Percentiles rank a stretch among this genome's conserved stretches.
Evolutionary conservation across 23 tunicate species (phyloP).

Genomic region (Botrylloides violaceus): DNA sequence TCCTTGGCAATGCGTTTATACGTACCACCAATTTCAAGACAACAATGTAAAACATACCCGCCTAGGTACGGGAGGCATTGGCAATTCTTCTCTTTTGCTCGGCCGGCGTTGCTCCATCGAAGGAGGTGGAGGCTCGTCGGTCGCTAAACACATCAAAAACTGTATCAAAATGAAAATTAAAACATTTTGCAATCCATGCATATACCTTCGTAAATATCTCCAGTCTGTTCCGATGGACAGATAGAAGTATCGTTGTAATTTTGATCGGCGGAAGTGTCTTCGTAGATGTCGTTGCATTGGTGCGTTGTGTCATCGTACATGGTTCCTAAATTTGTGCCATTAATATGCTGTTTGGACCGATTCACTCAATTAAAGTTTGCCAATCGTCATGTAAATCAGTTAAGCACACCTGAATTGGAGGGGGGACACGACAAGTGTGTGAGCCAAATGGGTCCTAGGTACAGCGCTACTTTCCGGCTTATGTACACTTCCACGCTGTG

Average conservation of each 20-base stretch:
- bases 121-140: conserved; percentile 22
- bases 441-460: too few relatives aligned
- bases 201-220: conserved; percentile 8
- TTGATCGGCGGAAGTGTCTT: conserved; percentile 13
- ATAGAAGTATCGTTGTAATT: conserved; percentile 11
- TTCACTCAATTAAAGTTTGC: too few relatives aligned
- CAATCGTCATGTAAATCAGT: too few relatives aligned
- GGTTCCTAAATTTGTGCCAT: too few relatives aligned
- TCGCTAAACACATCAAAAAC: too few relatives aligned
- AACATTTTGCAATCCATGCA: too few relatives aligned
- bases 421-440: too few relatives aligned
- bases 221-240: not conserved
- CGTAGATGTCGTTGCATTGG: conserved; percentile 3
- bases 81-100: conserved; percentile 17
- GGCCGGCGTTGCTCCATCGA: conserved; percentile 13
- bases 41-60: not conserved
- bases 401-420: too few relatives aligned
- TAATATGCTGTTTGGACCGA: too few relatives aligned
- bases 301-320: conserved; percentile 25
- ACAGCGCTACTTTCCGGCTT: too few relatives aligned
- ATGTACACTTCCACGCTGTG: too few relatives aligned
- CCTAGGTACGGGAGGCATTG: conserved; percentile 15
- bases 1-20: not conserved
- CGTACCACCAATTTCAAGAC: not conserved
- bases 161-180: too few relatives aligned